These are phyloP conservation scores for Channa argus DNA, from an alignment of 2,113 vertebrate species.

Conservation along the genomic window DNA sequence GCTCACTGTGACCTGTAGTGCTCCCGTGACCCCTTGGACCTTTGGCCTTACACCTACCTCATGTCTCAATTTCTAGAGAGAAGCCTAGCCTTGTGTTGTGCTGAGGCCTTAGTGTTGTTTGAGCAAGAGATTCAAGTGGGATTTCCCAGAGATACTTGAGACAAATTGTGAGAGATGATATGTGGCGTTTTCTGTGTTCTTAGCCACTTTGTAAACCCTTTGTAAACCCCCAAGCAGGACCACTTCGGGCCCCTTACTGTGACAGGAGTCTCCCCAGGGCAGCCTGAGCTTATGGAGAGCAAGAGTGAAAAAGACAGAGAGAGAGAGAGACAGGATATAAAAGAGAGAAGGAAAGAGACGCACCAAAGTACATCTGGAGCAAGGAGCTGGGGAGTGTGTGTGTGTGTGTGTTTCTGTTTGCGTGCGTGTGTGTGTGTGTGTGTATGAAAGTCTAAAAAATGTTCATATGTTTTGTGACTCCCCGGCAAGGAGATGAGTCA, in stretches of 20 bases:
- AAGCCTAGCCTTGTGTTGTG: not conserved
- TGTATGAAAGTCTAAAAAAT: conserved; percentile 58
- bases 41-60: conserved; percentile 1
- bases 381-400: conserved; percentile 9
- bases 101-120: conserved; percentile 37
- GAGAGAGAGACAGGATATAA: not conserved
- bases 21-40: conserved; percentile 4
- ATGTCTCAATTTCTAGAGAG: conserved; percentile 9
- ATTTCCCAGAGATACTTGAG: conserved; percentile 59
- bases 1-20: not conserved
- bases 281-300: conserved; percentile 31
- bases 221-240: conserved; percentile 23
- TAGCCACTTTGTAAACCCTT: conserved; percentile 13
- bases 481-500: conserved; percentile 66
- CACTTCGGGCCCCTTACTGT: conserved; percentile 24
- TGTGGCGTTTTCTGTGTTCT: conserved; percentile 12
- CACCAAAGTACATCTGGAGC: conserved; percentile 33
- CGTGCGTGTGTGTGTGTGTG: conserved; percentile 22
- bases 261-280: conserved; percentile 47
- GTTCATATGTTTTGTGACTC: conserved; percentile 68
- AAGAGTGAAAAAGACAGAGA: not conserved
- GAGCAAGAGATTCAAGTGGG: conserved; percentile 45
- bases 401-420: conserved; percentile 54
- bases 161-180: conserved; percentile 52
- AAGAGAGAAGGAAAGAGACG: not conserved